These are phyloP conservation scores for Neria commutata DNA, from an alignment of 2,888 invertebrate genomes.

Conservation along the genomic window DNA sequence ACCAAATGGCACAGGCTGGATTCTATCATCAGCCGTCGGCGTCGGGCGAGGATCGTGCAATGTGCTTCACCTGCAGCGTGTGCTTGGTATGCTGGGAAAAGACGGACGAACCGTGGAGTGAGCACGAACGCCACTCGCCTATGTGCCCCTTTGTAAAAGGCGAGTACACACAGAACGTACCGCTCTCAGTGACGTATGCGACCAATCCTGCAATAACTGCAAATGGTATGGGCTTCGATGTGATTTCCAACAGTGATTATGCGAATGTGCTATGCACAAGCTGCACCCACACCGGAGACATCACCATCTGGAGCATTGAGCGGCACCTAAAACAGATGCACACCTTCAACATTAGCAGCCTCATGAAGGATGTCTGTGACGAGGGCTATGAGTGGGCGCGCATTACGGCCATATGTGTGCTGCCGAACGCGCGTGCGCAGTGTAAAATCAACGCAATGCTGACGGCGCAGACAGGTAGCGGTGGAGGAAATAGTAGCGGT, in stretches of 20 bases:
- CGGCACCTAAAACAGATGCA: conserved; percentile 76
- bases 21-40: conserved; percentile 94
- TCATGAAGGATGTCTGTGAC: conserved; percentile 55
- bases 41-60: conserved; percentile 89
- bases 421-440: conserved; percentile 65
- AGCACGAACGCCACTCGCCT: conserved; percentile 93
- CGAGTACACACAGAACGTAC: conserved; percentile 94
- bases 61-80: conserved; percentile 95
- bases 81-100: conserved; percentile 97
- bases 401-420: conserved; percentile 79
- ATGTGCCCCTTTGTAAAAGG: conserved; percentile 93
- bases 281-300: conserved; percentile 67
- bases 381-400: conserved; percentile 58
- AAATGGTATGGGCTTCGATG: conserved; percentile 61
- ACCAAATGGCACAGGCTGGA: conserved; percentile 96
- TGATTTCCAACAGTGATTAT: conserved; percentile 69
- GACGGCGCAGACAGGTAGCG: conserved; percentile 41
- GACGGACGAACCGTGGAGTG: conserved; percentile 96
- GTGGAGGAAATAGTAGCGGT: conserved; percentile 28
- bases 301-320: conserved; percentile 84
- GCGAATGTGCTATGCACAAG: conserved; percentile 68
- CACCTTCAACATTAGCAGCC: conserved; percentile 62
- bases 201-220: conserved; percentile 76
- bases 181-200: conserved; percentile 83
- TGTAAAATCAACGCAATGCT: conserved; percentile 50